These are phyloP conservation scores for Diorhabda elongata DNA, from an alignment of 1,140 invertebrate species.

Conservation along the genomic window DNA sequence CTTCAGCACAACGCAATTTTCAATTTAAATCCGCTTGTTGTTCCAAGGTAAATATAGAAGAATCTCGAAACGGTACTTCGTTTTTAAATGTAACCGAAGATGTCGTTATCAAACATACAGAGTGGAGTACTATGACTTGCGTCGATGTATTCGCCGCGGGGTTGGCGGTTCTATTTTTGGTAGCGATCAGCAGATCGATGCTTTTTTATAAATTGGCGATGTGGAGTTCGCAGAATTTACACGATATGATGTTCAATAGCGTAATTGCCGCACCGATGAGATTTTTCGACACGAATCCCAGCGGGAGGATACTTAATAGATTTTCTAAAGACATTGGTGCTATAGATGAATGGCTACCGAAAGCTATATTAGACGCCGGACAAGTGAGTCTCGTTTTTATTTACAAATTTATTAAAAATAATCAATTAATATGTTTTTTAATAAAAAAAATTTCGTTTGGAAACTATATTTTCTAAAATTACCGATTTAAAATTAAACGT, in stretches of 20 bases:
- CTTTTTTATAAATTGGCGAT: conserved; percentile 64
- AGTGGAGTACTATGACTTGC: conserved; percentile 41
- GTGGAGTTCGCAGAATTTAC: conserved; percentile 60
- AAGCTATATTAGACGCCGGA: conserved; percentile 62
- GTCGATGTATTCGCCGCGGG: conserved; percentile 54
- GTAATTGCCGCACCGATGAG: conserved; percentile 63
- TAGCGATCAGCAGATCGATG: conserved; percentile 52
- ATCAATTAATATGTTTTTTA: too few species aligned
- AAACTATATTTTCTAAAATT: too few species aligned
- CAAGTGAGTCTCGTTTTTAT: conserved; percentile 41
- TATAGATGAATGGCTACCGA: conserved; percentile 65
- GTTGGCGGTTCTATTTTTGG: conserved; percentile 49
- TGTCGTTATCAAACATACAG: neutral
- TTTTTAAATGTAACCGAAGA: conserved; percentile 13
- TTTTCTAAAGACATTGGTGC: conserved; percentile 53
- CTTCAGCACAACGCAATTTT: too few species aligned
- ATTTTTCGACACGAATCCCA: conserved; percentile 82
- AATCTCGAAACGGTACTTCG: neutral
- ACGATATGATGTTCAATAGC: conserved; percentile 63
- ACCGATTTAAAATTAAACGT: too few species aligned
- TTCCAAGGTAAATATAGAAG: conserved; percentile 4
- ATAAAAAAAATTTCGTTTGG: too few species aligned
- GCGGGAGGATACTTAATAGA: conserved; percentile 51
- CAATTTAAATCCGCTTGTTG: too few species aligned
- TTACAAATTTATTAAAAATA: too few species aligned